A percentile compares a stretch with the other conserved stretches of the same genome.
phyloP scores from a whole-genome alignment of 1,140 invertebrate species.

The Calliopsis andreniformis region DNA sequence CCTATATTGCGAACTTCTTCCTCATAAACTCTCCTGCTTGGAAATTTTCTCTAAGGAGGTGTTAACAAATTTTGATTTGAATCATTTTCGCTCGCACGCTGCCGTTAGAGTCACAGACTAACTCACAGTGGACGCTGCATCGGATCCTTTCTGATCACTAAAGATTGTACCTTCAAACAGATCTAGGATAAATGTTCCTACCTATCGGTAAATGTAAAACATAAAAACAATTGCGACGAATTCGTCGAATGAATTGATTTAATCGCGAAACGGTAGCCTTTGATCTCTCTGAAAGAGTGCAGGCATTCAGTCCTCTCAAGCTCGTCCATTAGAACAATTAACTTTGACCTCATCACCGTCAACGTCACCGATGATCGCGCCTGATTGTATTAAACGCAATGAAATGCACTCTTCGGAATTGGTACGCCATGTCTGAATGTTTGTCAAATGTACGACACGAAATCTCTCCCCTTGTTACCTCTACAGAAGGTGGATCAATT shows the following conservation, averaged over 20 bases:
- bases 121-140: too few relatives aligned
- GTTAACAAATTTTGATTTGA: too few relatives aligned
- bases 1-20: neutral
- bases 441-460: slow-evolving; percentile 74
- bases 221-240: slow-evolving; percentile 5
- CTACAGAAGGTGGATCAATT: slow-evolving; percentile 45
- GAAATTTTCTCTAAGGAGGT: neutral
- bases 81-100: too few relatives aligned
- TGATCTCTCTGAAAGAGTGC: slow-evolving; percentile 4
- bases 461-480: slow-evolving; percentile 37
- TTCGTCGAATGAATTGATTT: slow-evolving; percentile 18
- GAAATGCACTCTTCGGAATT: slow-evolving; percentile 80
- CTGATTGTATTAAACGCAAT: slow-evolving; percentile 38
- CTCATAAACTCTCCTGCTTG: neutral
- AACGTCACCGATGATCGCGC: slow-evolving; percentile 18
- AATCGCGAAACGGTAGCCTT: slow-evolving; percentile 5
- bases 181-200: neutral
- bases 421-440: slow-evolving; percentile 76
- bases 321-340: slow-evolving; percentile 42
- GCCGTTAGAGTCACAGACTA: too few relatives aligned
- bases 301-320: neutral
- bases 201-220: neutral
- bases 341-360: neutral
- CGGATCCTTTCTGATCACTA: too few relatives aligned
- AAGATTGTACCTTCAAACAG: neutral